These are phyloP conservation scores for Archaeoteleia sp. DNA, from an alignment of 2,888 invertebrate genomes.

Conservation along the genomic window DNA sequence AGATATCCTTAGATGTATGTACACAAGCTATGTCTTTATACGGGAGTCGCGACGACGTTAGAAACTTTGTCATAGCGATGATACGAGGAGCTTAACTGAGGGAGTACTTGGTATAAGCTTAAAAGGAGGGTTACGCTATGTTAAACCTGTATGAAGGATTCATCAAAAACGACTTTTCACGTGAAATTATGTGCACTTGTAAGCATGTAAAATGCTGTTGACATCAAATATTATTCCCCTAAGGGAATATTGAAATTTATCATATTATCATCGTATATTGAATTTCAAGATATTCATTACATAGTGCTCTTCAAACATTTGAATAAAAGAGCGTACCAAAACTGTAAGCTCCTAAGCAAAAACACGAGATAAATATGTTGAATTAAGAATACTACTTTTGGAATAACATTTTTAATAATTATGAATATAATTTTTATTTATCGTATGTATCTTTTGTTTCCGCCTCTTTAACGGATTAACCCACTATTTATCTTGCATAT, in stretches of 20 bases:
- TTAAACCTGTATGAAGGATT: conserved; percentile 31
- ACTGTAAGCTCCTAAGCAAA: too few species aligned
- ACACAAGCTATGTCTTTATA: conserved; percentile 33
- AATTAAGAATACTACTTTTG: too few species aligned
- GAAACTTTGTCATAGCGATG: conserved; percentile 37
- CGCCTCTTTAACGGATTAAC: too few species aligned
- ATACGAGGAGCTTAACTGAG: conserved; percentile 34
- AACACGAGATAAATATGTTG: too few species aligned
- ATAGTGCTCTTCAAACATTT: too few species aligned
- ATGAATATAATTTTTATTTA: too few species aligned
- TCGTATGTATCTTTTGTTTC: too few species aligned
- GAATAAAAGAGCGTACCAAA: too few species aligned
- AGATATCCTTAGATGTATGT: conserved; percentile 30
- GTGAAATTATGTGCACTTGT: conserved; percentile 31
- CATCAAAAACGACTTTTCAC: conserved; percentile 34
- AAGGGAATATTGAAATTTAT: neutral
- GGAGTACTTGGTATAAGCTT: conserved; percentile 25
- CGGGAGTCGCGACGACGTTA: conserved; percentile 27
- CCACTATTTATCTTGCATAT: neutral
- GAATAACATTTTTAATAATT: too few species aligned
- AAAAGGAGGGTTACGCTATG: conserved; percentile 24
- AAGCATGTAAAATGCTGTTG: conserved; percentile 5
- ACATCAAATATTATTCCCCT: neutral
- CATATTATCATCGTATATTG: neutral
- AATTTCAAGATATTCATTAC: too few species aligned